Conservation (phyloP, 1,140 invertebrate genomes). For the Heterodera schachtii region DNA sequence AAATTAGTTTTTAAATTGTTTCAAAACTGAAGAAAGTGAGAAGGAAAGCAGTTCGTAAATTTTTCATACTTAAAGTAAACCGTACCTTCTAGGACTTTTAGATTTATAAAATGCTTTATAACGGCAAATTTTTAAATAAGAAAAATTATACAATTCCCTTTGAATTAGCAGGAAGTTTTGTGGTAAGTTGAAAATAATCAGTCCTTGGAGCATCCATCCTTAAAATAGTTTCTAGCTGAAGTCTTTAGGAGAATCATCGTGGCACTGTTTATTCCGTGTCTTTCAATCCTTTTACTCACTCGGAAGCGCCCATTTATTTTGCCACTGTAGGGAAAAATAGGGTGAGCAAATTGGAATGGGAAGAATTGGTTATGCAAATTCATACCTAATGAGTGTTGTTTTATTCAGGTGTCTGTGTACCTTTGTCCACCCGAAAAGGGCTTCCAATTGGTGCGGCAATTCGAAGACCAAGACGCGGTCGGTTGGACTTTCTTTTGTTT, state of each 20-base stretch:
- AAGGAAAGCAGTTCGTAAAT: too few species aligned
- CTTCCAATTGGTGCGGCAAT: constrained; percentile 43
- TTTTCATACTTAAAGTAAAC: too few species aligned
- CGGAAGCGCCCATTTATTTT: constrained; percentile 35
- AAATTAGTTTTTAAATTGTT: too few species aligned
- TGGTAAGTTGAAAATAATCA: not conserved
- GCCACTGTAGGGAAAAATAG: constrained; percentile 49
- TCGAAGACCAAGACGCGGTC: constrained; percentile 44
- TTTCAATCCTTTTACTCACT: constrained; percentile 44
- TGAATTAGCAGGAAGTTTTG: not conserved
- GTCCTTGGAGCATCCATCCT: not conserved
- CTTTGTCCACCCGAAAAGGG: constrained; percentile 25
- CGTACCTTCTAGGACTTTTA: not conserved
- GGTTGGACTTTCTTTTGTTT: constrained; percentile 10
- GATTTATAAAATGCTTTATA: not conserved
- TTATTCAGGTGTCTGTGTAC: constrained; percentile 41
- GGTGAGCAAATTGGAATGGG: constrained; percentile 10
- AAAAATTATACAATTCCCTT: not conserved
- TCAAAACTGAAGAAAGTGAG: too few species aligned
- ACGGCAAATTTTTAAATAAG: not conserved
- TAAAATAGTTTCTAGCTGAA: too few species aligned
- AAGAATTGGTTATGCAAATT: too few species aligned
- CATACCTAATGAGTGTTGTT: too few species aligned
- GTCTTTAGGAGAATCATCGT: constrained; percentile 44
- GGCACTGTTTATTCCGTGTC: constrained; percentile 44